Conservation (phyloP, 2,797 vertebrate species). For the Urocyon cinereoargenteus region DNA sequence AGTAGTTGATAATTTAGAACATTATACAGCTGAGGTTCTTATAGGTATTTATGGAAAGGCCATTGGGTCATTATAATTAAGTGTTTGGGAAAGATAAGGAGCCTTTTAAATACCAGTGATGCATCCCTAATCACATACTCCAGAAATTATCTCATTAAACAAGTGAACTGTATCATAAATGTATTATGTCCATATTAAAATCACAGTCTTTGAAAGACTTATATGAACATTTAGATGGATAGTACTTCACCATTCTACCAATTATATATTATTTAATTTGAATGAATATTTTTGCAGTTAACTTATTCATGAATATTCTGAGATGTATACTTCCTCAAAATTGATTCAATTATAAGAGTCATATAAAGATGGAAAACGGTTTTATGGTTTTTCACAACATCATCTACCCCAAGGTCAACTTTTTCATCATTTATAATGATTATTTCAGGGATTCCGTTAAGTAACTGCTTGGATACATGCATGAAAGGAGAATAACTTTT, state of each 20-base stretch:
- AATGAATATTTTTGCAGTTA: background rate
- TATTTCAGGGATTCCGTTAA: background rate
- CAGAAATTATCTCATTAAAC: constrained; percentile 15
- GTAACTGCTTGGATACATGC: background rate
- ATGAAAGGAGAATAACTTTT: background rate
- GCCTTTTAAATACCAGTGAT: constrained; percentile 8
- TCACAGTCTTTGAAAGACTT: background rate
- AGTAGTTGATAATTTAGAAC: background rate
- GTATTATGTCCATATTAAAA: background rate
- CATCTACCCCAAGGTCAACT: background rate
- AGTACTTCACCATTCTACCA: background rate
- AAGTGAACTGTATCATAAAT: constrained; percentile 39
- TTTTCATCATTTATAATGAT: background rate
- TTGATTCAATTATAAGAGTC: background rate
- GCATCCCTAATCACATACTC: constrained; percentile 17
- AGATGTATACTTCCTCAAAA: background rate
- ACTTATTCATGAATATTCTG: background rate
- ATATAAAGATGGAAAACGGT: background rate
- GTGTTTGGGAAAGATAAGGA: background rate
- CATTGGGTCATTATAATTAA: background rate
- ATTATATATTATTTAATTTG: background rate
- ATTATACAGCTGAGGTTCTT: background rate
- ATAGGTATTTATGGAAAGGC: background rate
- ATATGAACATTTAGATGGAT: background rate
- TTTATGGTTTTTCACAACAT: background rate